phyloP scores from a whole-genome alignment of 1,140 invertebrate species.

The Neotoxoptera formosana region DNA sequence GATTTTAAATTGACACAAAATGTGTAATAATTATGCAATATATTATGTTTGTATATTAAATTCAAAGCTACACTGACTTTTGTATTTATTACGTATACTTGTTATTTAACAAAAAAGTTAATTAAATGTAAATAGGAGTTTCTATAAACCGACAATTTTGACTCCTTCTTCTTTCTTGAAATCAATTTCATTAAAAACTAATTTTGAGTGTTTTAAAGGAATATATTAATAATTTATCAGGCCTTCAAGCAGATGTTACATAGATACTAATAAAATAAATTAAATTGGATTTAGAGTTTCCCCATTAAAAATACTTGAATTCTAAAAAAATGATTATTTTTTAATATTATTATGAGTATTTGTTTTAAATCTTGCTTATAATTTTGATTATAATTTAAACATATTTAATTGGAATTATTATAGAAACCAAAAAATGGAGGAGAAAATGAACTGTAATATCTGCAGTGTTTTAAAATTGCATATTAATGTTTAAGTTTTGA shows the following conservation, averaged over 20 bases:
- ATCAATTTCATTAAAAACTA: constrained; percentile 3
- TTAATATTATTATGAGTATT: background rate
- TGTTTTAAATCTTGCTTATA: background rate
- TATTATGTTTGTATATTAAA: background rate
- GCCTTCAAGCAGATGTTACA: background rate
- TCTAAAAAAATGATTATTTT: background rate
- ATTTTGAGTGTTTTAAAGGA: background rate
- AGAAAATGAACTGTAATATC: background rate
- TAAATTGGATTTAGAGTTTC: background rate
- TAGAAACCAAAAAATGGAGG: background rate
- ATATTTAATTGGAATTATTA: background rate
- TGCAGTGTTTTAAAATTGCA: background rate
- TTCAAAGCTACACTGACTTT: background rate
- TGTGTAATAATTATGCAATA: background rate
- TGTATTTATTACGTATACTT: background rate
- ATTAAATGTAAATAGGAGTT: background rate
- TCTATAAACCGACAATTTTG: background rate
- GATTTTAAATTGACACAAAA: background rate
- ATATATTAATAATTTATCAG: constrained; percentile 5
- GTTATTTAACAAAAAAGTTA: background rate
- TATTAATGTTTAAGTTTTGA: background rate
- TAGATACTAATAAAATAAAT: background rate
- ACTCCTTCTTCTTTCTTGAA: background rate
- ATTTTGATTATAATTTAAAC: background rate
- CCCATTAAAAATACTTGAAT: background rate